Conservation (phyloP, 2,888 invertebrate species). For the Protonemura montana region DNA sequence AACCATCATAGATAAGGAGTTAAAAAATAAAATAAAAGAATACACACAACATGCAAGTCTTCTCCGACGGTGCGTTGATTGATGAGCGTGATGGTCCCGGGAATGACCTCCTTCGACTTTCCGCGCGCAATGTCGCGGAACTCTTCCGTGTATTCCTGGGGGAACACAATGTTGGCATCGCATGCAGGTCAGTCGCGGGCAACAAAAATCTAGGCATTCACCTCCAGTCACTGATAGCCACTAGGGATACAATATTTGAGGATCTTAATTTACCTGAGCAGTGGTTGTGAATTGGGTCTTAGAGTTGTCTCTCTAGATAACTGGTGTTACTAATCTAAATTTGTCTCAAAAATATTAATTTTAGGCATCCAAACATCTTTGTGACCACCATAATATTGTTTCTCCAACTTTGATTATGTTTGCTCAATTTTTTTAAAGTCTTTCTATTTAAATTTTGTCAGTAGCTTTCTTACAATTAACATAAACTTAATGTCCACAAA, state of each 20-base stretch:
- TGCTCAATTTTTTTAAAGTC: too few relatives aligned
- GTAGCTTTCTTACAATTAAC: too few relatives aligned
- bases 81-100: slow-evolving; percentile 92
- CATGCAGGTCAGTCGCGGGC: slow-evolving; percentile 36
- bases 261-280: background rate
- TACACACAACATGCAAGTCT: slow-evolving; percentile 78
- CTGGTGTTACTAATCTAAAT: too few relatives aligned
- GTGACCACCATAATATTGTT: too few relatives aligned
- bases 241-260: background rate
- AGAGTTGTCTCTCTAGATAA: too few relatives aligned
- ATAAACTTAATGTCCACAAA: too few relatives aligned
- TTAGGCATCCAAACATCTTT: too few relatives aligned
- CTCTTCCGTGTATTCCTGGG: slow-evolving; percentile 95
- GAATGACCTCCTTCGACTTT: slow-evolving; percentile 90
- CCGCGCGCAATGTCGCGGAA: slow-evolving; percentile 96
- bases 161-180: slow-evolving; percentile 34
- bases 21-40: background rate
- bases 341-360: too few relatives aligned
- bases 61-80: slow-evolving; percentile 95
- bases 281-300: background rate
- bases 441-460: too few relatives aligned
- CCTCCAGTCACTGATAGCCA: background rate
- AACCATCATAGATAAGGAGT: background rate
- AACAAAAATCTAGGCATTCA: slow-evolving; percentile 23
- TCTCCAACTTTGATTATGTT: too few relatives aligned